Base-by-base conservation (phyloP, 2,113 vertebrate genomes). In the Pteronura brasiliensis region DNA sequence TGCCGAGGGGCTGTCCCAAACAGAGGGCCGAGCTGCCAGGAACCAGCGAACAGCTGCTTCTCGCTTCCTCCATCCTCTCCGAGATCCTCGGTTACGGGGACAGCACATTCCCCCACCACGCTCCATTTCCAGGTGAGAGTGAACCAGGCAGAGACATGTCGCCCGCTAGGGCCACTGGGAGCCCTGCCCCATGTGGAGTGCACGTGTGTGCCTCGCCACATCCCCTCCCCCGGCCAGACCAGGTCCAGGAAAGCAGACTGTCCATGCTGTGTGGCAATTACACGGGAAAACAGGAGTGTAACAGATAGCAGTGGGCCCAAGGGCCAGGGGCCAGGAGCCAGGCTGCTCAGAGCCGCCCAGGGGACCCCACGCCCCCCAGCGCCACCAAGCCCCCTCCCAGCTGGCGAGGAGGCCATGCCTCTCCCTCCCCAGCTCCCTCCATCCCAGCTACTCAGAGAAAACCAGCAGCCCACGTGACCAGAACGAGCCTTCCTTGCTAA, bases 401-500 rank as follows among this genome's bases (percentile, higher is more conserved):
- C 49, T 39, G 29, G 4, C 4, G 0, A 83, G 74, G 42, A 4
- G n/a, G 13, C 49, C 93, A 20, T 91, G 93, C 92, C 86, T 91
- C 72, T 52, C 57, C 77, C 55, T 39, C 88, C 39, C 67, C 85
- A 71, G 93, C 92, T 79, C 94, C 95, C 96, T 97, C 97, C 97
- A 82, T 67, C 93, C 96, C 96, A 87, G 95, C 86, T 98, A 88
- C 93, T 72, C 4, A 0, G 95, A 96, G 97, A 96, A 93, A 96
- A 52, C 52, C 93, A 96, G 90, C 98, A 97, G 90, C 44, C 63
- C 44, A 93, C 23, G 57, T 97, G 97, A 98, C 95, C 98, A 96
- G 97, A 93, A 47, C 15, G 39, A 65, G 7, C 94, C 96, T 94
- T 92, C 90, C 95, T 95, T 80, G 96, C 96, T 97, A 94, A 97